A percentile compares a stretch with the other conserved stretches of the same genome.
These are phyloP conservation scores for Gorsachius goisagi DNA, from an alignment of 2,113 vertebrate species.

Conservation along the genomic window DNA sequence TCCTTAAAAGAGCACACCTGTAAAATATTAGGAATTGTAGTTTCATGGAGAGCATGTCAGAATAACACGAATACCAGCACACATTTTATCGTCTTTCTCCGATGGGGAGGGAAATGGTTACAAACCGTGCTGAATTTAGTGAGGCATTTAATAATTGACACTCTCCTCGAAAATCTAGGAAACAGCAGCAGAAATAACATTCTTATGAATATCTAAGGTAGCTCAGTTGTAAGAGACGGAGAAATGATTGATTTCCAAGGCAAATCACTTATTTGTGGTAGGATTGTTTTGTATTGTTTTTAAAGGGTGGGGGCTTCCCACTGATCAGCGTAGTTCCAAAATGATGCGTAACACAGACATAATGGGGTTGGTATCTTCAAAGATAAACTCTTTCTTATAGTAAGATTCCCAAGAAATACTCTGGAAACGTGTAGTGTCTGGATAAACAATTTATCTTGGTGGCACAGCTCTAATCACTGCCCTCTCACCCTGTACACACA, in stretches of 20 bases:
- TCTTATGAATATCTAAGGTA: constrained; percentile 36
- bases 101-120: constrained; percentile 26
- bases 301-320: background rate
- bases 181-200: constrained; percentile 59
- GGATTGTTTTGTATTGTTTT: constrained; percentile 44
- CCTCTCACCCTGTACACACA: constrained; percentile 82
- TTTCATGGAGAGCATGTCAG: background rate
- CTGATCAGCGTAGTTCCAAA: constrained; percentile 16
- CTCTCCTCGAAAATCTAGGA: constrained; percentile 28
- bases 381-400: constrained; percentile 58
- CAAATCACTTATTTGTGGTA: constrained; percentile 40
- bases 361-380: constrained; percentile 40
- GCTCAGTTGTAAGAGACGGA: constrained; percentile 3
- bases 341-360: background rate
- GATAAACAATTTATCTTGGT: constrained; percentile 78
- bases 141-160: constrained; percentile 58
- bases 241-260: constrained; percentile 28
- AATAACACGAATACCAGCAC: constrained; percentile 26
- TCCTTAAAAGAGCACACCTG: constrained; percentile 44
- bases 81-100: constrained; percentile 36
- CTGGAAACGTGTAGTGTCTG: constrained; percentile 61
- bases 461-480: constrained; percentile 74
- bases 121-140: constrained; percentile 43
- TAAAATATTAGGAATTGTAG: constrained; percentile 36
- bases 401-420: constrained; percentile 61